These are phyloP conservation scores for Scaeva pyrastri DNA, from an alignment of 2,888 invertebrate genomes.

Conservation along the genomic window DNA sequence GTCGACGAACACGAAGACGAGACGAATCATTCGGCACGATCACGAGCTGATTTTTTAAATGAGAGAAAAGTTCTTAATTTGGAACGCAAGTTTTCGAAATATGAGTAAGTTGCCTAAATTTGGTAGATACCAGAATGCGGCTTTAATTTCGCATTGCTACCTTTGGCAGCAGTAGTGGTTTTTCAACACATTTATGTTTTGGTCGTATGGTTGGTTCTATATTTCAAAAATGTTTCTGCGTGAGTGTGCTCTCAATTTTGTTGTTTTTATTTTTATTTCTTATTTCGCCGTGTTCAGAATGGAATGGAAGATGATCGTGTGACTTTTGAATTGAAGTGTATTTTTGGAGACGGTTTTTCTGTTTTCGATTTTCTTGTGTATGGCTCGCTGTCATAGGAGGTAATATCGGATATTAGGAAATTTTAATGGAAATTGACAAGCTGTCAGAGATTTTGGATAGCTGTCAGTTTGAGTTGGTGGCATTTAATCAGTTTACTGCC, in stretches of 20 bases:
- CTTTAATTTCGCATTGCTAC: slow-evolving; percentile 66
- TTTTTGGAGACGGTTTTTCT: slow-evolving; percentile 53
- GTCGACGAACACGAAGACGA: not conserved
- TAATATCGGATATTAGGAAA: slow-evolving; percentile 47
- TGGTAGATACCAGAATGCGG: slow-evolving; percentile 84
- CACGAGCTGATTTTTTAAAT: slow-evolving; percentile 12
- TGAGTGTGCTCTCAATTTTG: slow-evolving; percentile 33
- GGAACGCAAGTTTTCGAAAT: slow-evolving; percentile 86
- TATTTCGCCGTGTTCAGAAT: slow-evolving; percentile 16
- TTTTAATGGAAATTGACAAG: slow-evolving; percentile 38
- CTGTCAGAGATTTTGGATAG: slow-evolving; percentile 36
- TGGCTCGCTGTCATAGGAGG: not conserved
- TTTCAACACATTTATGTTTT: not conserved
- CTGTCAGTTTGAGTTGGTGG: slow-evolving; percentile 43
- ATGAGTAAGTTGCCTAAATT: slow-evolving; percentile 88
- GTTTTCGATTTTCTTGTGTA: not conserved
- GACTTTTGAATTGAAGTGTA: slow-evolving; percentile 24
- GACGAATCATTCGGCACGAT: not conserved
- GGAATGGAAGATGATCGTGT: slow-evolving; percentile 36
- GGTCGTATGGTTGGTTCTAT: not conserved
- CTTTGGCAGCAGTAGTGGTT: slow-evolving; percentile 27
- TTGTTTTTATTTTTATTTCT: slow-evolving; percentile 6
- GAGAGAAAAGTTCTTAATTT: slow-evolving; percentile 86
- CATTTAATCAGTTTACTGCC: slow-evolving; percentile 46
- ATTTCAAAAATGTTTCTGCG: slow-evolving; percentile 4